phyloP scores from a whole-genome alignment of 1,140 invertebrate species.

The Ostrea edulis region DNA sequence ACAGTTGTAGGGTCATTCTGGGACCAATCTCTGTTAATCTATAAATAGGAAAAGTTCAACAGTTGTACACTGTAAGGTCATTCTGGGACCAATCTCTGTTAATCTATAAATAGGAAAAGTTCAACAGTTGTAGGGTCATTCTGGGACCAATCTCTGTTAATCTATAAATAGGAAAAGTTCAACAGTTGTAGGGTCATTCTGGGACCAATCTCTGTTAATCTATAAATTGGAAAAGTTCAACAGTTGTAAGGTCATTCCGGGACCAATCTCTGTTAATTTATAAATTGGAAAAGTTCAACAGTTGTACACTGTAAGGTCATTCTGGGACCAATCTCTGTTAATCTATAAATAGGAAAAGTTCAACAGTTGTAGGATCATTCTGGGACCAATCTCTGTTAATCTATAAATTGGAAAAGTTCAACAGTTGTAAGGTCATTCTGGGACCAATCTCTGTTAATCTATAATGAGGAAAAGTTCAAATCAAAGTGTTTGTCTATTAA shows the following conservation, averaged over 20 bases:
- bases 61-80: conserved; percentile 88
- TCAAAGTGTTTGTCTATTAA: too few species aligned
- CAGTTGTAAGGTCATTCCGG: conserved; percentile 86
- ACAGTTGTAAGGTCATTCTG: conserved; percentile 86
- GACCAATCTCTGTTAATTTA: conserved; percentile 93
- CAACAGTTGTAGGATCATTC: conserved; percentile 87
- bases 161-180: conserved; percentile 78
- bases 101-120: conserved; percentile 85
- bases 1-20: conserved; percentile 86
- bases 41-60: conserved; percentile 80
- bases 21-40: conserved; percentile 94
- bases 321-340: conserved; percentile 93
- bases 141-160: conserved; percentile 93
- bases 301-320: conserved; percentile 85
- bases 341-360: conserved; percentile 79
- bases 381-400: conserved; percentile 93
- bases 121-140: conserved; percentile 87
- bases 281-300: conserved; percentile 86
- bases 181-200: conserved; percentile 87
- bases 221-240: conserved; percentile 81
- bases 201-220: conserved; percentile 93
- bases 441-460: conserved; percentile 94
- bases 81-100: conserved; percentile 91
- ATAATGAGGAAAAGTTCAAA: conserved; percentile 81
- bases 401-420: conserved; percentile 81